Percentiles rank a stretch among this genome's conserved stretches.
These are phyloP conservation scores for Malurus leucopterus DNA, from an alignment of 2,797 vertebrate genomes.

Conservation along the genomic window DNA sequence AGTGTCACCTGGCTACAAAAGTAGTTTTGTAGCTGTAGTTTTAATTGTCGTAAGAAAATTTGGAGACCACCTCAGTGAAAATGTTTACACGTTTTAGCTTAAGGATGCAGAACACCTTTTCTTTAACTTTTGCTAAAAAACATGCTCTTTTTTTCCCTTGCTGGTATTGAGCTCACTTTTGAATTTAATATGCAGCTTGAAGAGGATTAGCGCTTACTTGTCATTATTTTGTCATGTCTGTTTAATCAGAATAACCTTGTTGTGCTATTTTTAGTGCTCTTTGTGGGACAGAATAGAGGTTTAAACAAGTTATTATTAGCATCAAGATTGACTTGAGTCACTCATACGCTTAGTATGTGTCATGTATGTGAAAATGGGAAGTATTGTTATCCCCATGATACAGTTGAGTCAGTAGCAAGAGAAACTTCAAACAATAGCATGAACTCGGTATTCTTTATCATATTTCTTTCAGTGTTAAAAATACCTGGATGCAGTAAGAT, in stretches of 20 bases:
- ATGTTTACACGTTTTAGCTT: background rate
- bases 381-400: background rate
- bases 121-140: background rate
- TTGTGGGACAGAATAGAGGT: background rate
- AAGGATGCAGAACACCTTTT: background rate
- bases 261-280: background rate
- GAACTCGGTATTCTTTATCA: background rate
- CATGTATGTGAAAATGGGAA: background rate
- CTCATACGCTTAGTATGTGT: background rate
- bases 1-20: background rate
- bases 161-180: background rate
- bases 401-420: background rate
- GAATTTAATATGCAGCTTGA: background rate
- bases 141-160: fast-evolving
- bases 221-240: background rate
- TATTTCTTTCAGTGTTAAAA: background rate
- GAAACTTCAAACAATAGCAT: background rate
- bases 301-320: background rate
- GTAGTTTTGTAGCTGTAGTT: background rate
- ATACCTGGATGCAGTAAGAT: background rate
- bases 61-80: background rate
- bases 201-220: background rate
- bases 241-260: background rate
- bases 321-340: background rate
- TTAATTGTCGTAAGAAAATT: background rate